Evolutionary conservation across 2,888 invertebrate species (phyloP).

Genomic region (Heliconius aoede): DNA sequence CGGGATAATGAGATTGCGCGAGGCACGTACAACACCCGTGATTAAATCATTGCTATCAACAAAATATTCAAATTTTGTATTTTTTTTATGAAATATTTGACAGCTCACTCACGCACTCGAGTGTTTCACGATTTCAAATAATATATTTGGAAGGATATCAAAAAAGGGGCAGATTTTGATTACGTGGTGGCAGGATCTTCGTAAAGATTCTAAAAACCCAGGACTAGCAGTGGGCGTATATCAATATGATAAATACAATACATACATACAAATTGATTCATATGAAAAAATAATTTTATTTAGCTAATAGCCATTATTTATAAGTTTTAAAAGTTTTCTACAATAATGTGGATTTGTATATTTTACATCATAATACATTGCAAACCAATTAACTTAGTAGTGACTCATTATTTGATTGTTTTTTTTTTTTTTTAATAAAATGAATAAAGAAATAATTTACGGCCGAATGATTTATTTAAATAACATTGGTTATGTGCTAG

Average conservation of each 20-base stretch:
- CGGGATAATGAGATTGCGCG: slow-evolving; percentile 79
- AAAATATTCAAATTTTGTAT: slow-evolving; percentile 55
- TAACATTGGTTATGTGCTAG: too few species aligned
- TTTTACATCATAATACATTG: neutral
- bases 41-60: slow-evolving; percentile 73
- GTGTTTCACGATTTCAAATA: neutral
- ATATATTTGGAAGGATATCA: neutral
- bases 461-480: neutral
- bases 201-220: too few species aligned
- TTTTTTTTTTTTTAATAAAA: neutral
- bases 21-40: slow-evolving; percentile 63
- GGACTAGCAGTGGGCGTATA: too few species aligned
- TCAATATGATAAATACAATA: too few species aligned
- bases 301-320: too few species aligned
- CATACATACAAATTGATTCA: too few species aligned
- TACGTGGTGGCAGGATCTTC: neutral
- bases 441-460: neutral
- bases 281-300: too few species aligned
- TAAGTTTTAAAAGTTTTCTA: too few species aligned
- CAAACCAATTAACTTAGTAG: neutral
- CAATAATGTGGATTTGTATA: too few species aligned
- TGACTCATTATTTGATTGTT: neutral
- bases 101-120: neutral
- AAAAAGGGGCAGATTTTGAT: neutral
- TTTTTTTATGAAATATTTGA: slow-evolving; percentile 37